A percentile compares a stretch with the other conserved stretches of the same genome.
Evolutionary conservation across 2,888 invertebrate species (phyloP).

Genomic region (Drosophila incognita): DNA sequence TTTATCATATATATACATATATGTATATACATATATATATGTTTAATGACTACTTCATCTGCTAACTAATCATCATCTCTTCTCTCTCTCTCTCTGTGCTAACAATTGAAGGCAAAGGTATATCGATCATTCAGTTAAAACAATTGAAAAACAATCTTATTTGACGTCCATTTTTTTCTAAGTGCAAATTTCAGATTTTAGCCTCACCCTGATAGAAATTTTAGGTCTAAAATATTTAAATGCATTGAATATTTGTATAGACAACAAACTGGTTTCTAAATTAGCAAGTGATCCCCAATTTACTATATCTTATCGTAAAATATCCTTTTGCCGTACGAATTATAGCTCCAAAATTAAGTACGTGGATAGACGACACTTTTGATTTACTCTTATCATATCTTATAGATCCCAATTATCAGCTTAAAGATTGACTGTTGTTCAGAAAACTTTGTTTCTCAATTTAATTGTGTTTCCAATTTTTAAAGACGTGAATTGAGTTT

Average conservation of each 20-base stretch:
- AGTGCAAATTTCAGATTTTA: no score
- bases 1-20: not conserved
- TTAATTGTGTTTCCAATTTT: not conserved
- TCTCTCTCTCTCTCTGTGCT: constrained; percentile 26
- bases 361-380: no score
- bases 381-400: no score
- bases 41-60: not conserved
- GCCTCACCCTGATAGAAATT: not conserved
- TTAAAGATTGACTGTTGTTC: not conserved
- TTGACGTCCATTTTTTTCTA: not conserved
- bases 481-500: not conserved
- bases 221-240: not conserved
- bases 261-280: no score
- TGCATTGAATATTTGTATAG: no score
- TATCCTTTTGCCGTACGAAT: no score
- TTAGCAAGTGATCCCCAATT: no score
- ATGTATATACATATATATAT: constrained; percentile 1
- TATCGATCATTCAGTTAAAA: not conserved
- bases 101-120: constrained; percentile 54
- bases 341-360: no score
- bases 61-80: constrained; percentile 22
- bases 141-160: not conserved
- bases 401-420: not conserved
- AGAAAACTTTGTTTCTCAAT: not conserved
- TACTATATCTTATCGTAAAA: no score